Percentiles rank a stretch among this genome's conserved stretches.
phyloP scores from a whole-genome alignment of 2,888 invertebrate species.

The Drosophila bunnanda region DNA sequence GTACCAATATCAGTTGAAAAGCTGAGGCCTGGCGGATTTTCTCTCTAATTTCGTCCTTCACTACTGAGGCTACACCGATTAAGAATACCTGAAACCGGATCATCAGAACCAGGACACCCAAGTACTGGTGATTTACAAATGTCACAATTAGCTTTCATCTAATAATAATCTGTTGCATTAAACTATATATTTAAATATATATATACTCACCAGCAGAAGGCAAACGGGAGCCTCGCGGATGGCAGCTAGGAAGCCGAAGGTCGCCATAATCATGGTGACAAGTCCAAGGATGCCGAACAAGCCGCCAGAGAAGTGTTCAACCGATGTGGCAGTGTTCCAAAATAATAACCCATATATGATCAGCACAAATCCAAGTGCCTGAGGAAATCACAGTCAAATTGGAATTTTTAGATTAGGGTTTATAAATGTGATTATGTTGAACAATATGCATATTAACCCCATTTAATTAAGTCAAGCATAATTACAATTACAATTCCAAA shows the following conservation, averaged over 20 bases:
- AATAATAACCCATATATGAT: conserved; percentile 79
- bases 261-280: conserved; percentile 68
- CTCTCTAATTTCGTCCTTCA: conserved; percentile 74
- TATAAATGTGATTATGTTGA: not conserved
- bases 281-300: conserved; percentile 76
- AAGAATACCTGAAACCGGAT: conserved; percentile 73
- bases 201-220: conserved; percentile 65
- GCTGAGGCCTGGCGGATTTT: conserved; percentile 65
- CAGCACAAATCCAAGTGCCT: conserved; percentile 75
- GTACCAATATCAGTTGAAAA: not conserved
- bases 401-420: not conserved
- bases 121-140: conserved; percentile 54
- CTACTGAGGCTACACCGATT: conserved; percentile 73
- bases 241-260: conserved; percentile 79
- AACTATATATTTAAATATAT: not conserved
- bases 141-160: not conserved
- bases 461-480: too few species aligned
- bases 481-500: not conserved
- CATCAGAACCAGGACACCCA: conserved; percentile 62
- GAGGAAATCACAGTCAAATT: conserved; percentile 17
- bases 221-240: conserved; percentile 69
- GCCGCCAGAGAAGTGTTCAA: conserved; percentile 75
- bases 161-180: not conserved
- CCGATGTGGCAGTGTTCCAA: conserved; percentile 69
- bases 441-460: not conserved